Conservation (phyloP, 1,140 invertebrate species). For the Macrosteles quadrilineatus region DNA sequence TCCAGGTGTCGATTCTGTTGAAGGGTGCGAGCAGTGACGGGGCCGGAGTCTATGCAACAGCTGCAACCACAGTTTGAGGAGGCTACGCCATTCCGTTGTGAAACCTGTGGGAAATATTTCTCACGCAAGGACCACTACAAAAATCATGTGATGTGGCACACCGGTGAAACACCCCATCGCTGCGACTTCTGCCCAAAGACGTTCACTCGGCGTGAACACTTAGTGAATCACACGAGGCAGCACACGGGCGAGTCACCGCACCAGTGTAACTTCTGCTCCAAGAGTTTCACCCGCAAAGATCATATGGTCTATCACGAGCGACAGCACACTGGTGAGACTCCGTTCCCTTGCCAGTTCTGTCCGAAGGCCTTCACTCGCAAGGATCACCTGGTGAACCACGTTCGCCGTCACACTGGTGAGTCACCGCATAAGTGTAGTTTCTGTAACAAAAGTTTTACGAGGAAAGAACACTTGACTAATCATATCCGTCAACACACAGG, state of each 20-base stretch:
- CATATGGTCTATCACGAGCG: conserved; percentile 80
- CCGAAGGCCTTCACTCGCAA: conserved; percentile 80
- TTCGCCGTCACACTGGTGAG: conserved; percentile 72
- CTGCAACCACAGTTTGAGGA: not conserved
- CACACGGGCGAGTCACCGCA: conserved; percentile 86
- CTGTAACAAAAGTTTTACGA: conserved; percentile 66
- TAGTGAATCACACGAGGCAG: conserved; percentile 72
- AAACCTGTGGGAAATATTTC: conserved; percentile 55
- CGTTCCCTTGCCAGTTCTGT: conserved; percentile 78
- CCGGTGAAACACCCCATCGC: conserved; percentile 72
- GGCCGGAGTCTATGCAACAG: conserved; percentile 24
- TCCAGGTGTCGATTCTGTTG: conserved; percentile 30
- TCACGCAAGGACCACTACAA: conserved; percentile 69
- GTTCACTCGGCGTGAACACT: conserved; percentile 79
- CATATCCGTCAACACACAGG: conserved; percentile 72
- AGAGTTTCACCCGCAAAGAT: conserved; percentile 81
- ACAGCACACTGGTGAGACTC: conserved; percentile 80
- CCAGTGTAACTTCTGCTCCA: conserved; percentile 80
- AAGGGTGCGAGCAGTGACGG: not conserved
- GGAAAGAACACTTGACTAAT: conserved; percentile 65
- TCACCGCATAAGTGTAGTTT: conserved; percentile 52
- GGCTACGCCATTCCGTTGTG: conserved; percentile 74
- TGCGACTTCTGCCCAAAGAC: conserved; percentile 80
- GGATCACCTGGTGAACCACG: conserved; percentile 79
- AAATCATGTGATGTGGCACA: conserved; percentile 67